phyloP scores from a whole-genome alignment of 1,140 invertebrate species.

The Tribolium madens region DNA sequence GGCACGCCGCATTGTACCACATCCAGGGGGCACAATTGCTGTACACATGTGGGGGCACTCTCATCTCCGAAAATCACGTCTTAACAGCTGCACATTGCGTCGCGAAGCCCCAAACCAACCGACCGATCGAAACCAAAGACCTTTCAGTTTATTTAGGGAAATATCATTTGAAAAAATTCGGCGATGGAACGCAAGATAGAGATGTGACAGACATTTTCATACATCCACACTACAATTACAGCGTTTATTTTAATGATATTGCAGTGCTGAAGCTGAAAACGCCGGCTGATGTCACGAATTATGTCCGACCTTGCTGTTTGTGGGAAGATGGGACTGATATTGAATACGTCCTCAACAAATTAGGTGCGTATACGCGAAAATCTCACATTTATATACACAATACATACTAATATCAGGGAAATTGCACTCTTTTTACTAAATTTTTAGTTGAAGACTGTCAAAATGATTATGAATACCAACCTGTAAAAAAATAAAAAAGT shows the following conservation, averaged over 20 bases:
- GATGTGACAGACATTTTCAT: slow-evolving; percentile 68
- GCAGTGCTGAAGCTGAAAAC: slow-evolving; percentile 69
- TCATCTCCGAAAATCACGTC: slow-evolving; percentile 58
- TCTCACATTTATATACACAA: neutral
- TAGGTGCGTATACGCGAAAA: slow-evolving; percentile 62
- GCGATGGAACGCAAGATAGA: slow-evolving; percentile 57
- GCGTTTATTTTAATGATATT: slow-evolving; percentile 70
- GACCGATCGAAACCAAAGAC: slow-evolving; percentile 47
- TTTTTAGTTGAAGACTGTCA: no score
- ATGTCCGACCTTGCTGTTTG: slow-evolving; percentile 72
- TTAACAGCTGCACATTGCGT: slow-evolving; percentile 64
- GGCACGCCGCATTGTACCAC: slow-evolving; percentile 62
- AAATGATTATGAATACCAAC: no score
- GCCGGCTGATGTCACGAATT: slow-evolving; percentile 66
- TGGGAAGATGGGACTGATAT: slow-evolving; percentile 69
- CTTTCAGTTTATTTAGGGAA: slow-evolving; percentile 65
- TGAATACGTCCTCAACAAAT: slow-evolving; percentile 66
- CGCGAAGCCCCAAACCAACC: slow-evolving; percentile 54
- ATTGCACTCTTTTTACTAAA: no score
- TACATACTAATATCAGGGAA: no score
- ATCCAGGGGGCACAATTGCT: slow-evolving; percentile 53
- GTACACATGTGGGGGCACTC: slow-evolving; percentile 62
- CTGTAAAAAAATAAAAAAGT: no score
- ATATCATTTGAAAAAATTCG: slow-evolving; percentile 68
- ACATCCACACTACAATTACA: slow-evolving; percentile 72